A percentile compares a stretch with the other conserved stretches of the same genome.
Evolutionary conservation across 37 sponge, comb jelly and placozoan species (phyloP).

Genomic region (Haliclona indistincta): DNA sequence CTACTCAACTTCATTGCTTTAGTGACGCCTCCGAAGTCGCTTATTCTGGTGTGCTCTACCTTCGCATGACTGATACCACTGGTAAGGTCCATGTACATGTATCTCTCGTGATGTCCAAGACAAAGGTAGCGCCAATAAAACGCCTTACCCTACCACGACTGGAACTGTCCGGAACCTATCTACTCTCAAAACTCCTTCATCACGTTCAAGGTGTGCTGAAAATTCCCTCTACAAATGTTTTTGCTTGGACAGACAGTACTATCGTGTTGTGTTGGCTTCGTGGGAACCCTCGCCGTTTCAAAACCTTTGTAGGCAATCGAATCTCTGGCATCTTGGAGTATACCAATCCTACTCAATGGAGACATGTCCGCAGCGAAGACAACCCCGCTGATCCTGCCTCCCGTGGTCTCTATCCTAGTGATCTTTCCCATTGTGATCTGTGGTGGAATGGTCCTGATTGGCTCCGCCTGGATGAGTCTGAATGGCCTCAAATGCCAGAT

Average conservation of each 20-base stretch:
- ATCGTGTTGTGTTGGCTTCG: background rate
- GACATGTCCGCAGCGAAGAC: background rate
- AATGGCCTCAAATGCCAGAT: no score
- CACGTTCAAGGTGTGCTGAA: slow-evolving; percentile 6
- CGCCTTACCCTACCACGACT: no score
- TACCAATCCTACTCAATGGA: background rate
- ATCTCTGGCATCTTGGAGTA: background rate
- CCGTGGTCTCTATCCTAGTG: background rate
- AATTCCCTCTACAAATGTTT: background rate
- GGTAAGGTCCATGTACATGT: slow-evolving; percentile 9
- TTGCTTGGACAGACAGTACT: slow-evolving; percentile 7
- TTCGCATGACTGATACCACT: slow-evolving; percentile 1
- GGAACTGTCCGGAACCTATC: slow-evolving; percentile 6
- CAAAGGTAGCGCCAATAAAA: slow-evolving; percentile 19
- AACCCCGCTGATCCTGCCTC: slow-evolving; percentile 1
- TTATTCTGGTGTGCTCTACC: slow-evolving; percentile 11
- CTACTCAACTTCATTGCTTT: slow-evolving; percentile 4
- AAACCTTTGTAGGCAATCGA: slow-evolving; percentile 6
- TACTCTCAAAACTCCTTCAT: background rate
- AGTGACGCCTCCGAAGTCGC: no score
- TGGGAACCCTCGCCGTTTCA: slow-evolving; percentile 9
- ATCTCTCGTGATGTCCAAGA: slow-evolving; percentile 9
- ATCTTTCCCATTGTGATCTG: background rate
- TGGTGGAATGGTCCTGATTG: no score
- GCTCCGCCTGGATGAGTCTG: slow-evolving; percentile 5